Conservation (phyloP, 2,113 vertebrate species). For the Telmatochromis sp. region DNA sequence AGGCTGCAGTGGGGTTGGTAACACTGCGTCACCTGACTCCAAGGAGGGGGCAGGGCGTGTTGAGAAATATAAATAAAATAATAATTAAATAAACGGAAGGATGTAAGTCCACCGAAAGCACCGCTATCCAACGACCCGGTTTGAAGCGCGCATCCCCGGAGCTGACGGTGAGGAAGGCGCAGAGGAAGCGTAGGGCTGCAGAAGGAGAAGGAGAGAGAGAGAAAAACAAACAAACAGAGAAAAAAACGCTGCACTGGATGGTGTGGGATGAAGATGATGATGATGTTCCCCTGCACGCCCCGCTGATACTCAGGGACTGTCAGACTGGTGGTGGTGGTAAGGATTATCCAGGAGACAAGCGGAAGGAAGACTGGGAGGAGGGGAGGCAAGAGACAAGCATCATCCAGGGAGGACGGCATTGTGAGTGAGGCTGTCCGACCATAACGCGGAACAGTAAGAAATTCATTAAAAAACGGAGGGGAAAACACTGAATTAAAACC, state of each 20-base stretch:
- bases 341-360: slow-evolving; percentile 58
- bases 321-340: slow-evolving; percentile 1
- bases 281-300: slow-evolving; percentile 16
- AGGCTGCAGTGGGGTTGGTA: slow-evolving; percentile 22
- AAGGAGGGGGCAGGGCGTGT: slow-evolving; percentile 40
- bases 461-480: neutral
- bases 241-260: neutral
- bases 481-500: neutral
- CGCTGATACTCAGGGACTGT: slow-evolving; percentile 31
- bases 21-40: slow-evolving; percentile 57
- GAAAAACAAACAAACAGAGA: neutral
- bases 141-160: slow-evolving; percentile 15
- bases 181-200: neutral
- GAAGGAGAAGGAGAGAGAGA: neutral
- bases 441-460: neutral
- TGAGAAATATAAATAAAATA: slow-evolving; percentile 31
- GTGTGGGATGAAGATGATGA: neutral
- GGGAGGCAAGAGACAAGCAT: slow-evolving; percentile 43
- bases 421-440: neutral
- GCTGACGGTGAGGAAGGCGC: neutral
- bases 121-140: slow-evolving; percentile 10
- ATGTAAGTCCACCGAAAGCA: slow-evolving; percentile 17
- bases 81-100: slow-evolving; percentile 44
- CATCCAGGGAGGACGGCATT: slow-evolving; percentile 26
- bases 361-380: slow-evolving; percentile 27